Percentiles rank a stretch among this genome's conserved stretches.
Evolutionary conservation across 2,888 invertebrate species (phyloP).

Genomic region (Drosophila prolongata): DNA sequence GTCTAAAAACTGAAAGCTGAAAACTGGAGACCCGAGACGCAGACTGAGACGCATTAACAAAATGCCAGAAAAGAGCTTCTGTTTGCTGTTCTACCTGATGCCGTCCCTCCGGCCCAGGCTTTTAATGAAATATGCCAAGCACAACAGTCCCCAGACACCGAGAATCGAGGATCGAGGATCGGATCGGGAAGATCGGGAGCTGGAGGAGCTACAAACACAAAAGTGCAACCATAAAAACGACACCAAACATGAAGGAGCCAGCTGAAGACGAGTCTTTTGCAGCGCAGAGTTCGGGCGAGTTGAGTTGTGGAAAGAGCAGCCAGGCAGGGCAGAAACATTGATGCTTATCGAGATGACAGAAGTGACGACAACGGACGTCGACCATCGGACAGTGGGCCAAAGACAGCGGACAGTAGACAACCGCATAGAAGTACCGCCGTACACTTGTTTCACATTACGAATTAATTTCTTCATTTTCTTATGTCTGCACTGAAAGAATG

Average conservation of each 20-base stretch:
- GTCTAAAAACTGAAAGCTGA: slow-evolving; percentile 1
- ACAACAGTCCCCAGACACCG: slow-evolving; percentile 30
- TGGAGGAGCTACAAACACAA: slow-evolving; percentile 63
- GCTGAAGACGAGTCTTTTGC: slow-evolving; percentile 9
- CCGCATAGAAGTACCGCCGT: slow-evolving; percentile 27
- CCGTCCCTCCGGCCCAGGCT: slow-evolving; percentile 31
- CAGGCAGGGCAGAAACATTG: slow-evolving; percentile 76
- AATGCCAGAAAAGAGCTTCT: slow-evolving; percentile 82
- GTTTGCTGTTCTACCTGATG: slow-evolving; percentile 62
- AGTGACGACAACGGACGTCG: slow-evolving; percentile 56
- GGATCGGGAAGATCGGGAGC: slow-evolving; percentile 30
- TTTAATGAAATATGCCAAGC: slow-evolving; percentile 81
- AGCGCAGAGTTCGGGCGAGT: slow-evolving; percentile 1
- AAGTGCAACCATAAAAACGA: slow-evolving; percentile 81
- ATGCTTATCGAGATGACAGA: slow-evolving; percentile 82
- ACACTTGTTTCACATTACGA: slow-evolving; percentile 54
- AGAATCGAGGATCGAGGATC: slow-evolving; percentile 25
- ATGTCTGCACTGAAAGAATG: slow-evolving; percentile 21
- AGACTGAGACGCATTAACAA: slow-evolving; percentile 78
- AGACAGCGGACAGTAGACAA: slow-evolving; percentile 11
- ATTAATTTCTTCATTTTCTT: slow-evolving; percentile 72
- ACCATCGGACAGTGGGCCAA: slow-evolving; percentile 24
- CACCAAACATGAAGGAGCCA: slow-evolving; percentile 64
- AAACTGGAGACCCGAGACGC: slow-evolving; percentile 39
- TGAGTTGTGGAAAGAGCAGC: slow-evolving; percentile 42